These are phyloP conservation scores for Crenuchus spilurus DNA, from an alignment of 2,797 vertebrate genomes.

Conservation along the genomic window DNA sequence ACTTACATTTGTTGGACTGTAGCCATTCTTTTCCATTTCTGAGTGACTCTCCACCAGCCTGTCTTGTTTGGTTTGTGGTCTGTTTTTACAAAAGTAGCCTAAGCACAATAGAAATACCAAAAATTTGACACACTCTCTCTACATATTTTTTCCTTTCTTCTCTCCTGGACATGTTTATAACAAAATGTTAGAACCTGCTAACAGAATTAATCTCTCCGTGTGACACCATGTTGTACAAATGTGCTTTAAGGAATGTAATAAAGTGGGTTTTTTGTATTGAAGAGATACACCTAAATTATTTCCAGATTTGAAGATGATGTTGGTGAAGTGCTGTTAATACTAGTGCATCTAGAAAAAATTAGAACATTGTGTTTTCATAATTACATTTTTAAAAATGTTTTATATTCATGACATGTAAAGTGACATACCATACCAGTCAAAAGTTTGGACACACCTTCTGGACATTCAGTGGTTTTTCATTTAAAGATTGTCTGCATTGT, in stretches of 20 bases:
- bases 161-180: slow-evolving; percentile 72
- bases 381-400: too few species aligned
- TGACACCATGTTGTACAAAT: slow-evolving; percentile 76
- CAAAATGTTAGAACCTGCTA: slow-evolving; percentile 74
- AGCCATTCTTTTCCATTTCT: slow-evolving; percentile 42
- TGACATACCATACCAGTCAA: too few species aligned
- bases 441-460: too few species aligned
- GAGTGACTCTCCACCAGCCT: slow-evolving; percentile 32
- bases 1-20: slow-evolving; percentile 69
- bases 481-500: too few species aligned
- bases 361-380: too few species aligned
- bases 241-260: slow-evolving; percentile 85
- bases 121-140: too few species aligned
- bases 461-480: too few species aligned
- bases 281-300: background rate
- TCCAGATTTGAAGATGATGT: too few species aligned
- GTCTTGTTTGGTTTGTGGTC: slow-evolving; percentile 30
- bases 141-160: slow-evolving; percentile 59
- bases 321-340: too few species aligned
- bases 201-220: slow-evolving; percentile 72
- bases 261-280: slow-evolving; percentile 76
- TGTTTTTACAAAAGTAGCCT: slow-evolving; percentile 14
- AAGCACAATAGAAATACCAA: slow-evolving; percentile 63
- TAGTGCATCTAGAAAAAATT: too few species aligned
- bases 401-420: too few species aligned